Evolutionary conservation across 2,888 invertebrate genomes (phyloP), one percentile per base, ranked within the genome.

Genomic region (Dascillus cervinus): DNA sequence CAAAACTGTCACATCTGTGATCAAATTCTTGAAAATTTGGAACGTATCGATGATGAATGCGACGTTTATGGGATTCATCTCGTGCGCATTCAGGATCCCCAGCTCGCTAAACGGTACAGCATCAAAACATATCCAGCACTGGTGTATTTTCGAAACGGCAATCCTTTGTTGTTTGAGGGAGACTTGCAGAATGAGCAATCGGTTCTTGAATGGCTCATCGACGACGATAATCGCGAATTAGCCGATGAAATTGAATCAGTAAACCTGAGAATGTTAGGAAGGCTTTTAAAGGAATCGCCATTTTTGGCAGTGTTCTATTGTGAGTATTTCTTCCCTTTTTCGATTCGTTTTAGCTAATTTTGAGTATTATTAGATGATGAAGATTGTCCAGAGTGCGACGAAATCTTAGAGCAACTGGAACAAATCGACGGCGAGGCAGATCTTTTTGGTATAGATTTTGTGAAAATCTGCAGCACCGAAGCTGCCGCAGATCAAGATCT

Each of bases 341-440:
- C n/a, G n/a, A n/a, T n/a, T n/a, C n/a, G n/a, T n/a, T n/a, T n/a
- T n/a, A n/a, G n/a, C n/a, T n/a, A n/a, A n/a, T n/a, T n/a, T n/a
- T n/a, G n/a, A n/a, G n/a, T n/a, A n/a, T n/a, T n/a, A n/a, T 10
- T 37, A 84, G 91, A 89, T 55, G 90, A 90, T 53, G 85, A 87
- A 50, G 86, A 91, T 54, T 94, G 94, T 62, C 80, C 84, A 8
- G 88, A 89, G 61, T 95, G 95, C 56, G 81, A 84, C 45, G 90
- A 90, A 58, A 91, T 94, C 31, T 71, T 95, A 24, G 85, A 87
- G 60, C 82, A 89, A 39, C 65, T 95, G 21, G 95, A 95, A 65
- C 83, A 89, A 60, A 94, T 96, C 46, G 95, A 96, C 54, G 91
- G 91, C 15, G 94, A 95, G 67, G 90, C 91, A 0, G 91, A 92